These are phyloP conservation scores for Ophioninae sp. DNA, from an alignment of 2,888 invertebrate genomes.

Conservation along the genomic window DNA sequence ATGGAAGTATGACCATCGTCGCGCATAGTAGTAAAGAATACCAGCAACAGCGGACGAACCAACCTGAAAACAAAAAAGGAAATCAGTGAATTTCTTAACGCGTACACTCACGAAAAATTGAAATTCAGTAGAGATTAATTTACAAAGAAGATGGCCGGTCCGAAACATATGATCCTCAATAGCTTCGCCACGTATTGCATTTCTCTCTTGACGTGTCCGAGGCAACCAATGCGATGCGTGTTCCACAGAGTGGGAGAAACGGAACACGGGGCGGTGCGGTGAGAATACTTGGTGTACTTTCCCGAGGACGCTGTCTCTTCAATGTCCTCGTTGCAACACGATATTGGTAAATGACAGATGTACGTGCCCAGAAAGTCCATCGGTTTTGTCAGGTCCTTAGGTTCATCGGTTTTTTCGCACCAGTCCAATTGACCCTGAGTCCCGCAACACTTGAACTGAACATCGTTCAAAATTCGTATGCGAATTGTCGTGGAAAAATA, in stretches of 20 bases:
- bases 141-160: constrained; percentile 61
- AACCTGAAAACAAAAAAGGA: constrained; percentile 58
- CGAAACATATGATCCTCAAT: constrained; percentile 57
- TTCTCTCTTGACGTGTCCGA: constrained; percentile 60
- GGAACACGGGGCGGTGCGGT: constrained; percentile 24
- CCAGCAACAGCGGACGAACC: constrained; percentile 51
- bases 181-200: constrained; percentile 62
- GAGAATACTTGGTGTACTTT: constrained; percentile 8
- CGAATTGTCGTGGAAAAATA: background rate
- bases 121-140: constrained; percentile 17
- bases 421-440: constrained; percentile 64
- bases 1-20: background rate
- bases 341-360: constrained; percentile 61
- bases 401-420: constrained; percentile 55
- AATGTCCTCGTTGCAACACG: constrained; percentile 61
- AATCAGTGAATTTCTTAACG: background rate
- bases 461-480: background rate
- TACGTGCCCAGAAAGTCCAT: constrained; percentile 59
- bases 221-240: constrained; percentile 60
- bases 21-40: constrained; percentile 31
- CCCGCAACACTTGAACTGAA: constrained; percentile 66
- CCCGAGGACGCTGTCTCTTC: constrained; percentile 29
- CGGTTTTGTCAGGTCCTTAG: constrained; percentile 17
- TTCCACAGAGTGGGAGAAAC: constrained; percentile 61
- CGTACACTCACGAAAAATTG: background rate